Evolutionary conservation across 1,140 invertebrate genomes (phyloP), one percentile per base, ranked within the genome.

Genomic region (Seison nebaliae): DNA sequence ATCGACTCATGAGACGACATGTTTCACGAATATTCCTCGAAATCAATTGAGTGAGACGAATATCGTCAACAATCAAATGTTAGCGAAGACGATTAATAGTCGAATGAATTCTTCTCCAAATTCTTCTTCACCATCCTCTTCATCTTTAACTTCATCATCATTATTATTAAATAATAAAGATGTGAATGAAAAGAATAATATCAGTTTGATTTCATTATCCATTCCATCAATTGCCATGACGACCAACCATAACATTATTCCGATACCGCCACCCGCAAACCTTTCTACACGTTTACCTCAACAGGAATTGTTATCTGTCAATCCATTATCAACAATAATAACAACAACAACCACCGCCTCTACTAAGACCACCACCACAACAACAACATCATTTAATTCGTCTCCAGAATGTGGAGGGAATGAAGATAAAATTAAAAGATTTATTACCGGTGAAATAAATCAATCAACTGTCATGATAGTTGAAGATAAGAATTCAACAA

Each of bases 141-240:
- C 23, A 24, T 11, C 23, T n/a, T 36, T 36, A 17, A 8, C 21
- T 14, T 16, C 22, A 36, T 28, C 29, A 36, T 29, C 24, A 36
- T 2, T 36, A 36, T 28, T 28, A 28, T 28, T 28, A 29, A n/a
- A 17, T 19, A 24, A 7, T 20, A 28, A 29, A 20, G 5, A 18
- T 6, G 16, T 19, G 26, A 29, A 20, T 23, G 5, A 12, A 28
- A 36, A 12, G 15, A 28, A 28, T 12, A 4, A 5, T 12, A 28
- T 5, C 11, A 28, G 26, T 14, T 28, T 7, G 12, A 31, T 17
- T 11, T 14, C n/a, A 9, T 31, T 3, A 15, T 31, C 11, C 17
- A 31, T 1, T 15, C n/a, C 11, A 33, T 12, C 3, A 33, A 33
- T 20, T 20, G 7, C 14, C 18, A 33, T 33, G 31, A n/a, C 22